phyloP scores from a whole-genome alignment of 2,113 vertebrate genomes.

The Turnix velox region DNA sequence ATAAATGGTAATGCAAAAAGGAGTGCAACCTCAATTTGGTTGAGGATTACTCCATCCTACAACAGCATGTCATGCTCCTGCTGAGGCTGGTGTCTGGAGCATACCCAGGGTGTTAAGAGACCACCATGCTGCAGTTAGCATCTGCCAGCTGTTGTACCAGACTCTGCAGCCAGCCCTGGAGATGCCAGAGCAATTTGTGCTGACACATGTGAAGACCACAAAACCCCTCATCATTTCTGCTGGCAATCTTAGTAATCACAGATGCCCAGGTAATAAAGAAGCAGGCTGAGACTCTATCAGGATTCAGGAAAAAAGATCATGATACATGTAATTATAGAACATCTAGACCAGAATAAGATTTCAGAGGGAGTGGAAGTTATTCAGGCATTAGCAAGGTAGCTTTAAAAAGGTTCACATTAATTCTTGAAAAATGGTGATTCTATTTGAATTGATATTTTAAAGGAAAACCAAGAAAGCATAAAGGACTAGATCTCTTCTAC shows the following conservation, averaged over 20 bases:
- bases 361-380: not conserved
- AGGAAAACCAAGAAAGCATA: not conserved
- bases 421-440: not conserved
- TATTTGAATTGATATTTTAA: not conserved
- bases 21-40: not conserved
- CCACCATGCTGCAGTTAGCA: accelerated
- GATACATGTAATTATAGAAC: conserved; percentile 23
- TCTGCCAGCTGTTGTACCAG: not conserved
- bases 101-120: too few relatives aligned
- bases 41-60: not conserved
- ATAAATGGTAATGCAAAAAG: not conserved
- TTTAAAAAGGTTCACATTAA: conserved; percentile 1
- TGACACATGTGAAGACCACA: not conserved
- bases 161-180: not conserved
- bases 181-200: not conserved
- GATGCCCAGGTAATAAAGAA: not conserved
- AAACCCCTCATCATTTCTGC: not conserved
- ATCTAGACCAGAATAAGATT: not conserved
- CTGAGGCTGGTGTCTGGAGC: too few relatives aligned
- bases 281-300: not conserved
- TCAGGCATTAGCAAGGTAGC: not conserved
- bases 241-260: not conserved
- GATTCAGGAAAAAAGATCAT: not conserved
- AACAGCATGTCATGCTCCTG: too few relatives aligned
- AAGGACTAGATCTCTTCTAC: not conserved